Conservation (phyloP, 1,140 invertebrate species). For the Ridgeia piscesae region DNA sequence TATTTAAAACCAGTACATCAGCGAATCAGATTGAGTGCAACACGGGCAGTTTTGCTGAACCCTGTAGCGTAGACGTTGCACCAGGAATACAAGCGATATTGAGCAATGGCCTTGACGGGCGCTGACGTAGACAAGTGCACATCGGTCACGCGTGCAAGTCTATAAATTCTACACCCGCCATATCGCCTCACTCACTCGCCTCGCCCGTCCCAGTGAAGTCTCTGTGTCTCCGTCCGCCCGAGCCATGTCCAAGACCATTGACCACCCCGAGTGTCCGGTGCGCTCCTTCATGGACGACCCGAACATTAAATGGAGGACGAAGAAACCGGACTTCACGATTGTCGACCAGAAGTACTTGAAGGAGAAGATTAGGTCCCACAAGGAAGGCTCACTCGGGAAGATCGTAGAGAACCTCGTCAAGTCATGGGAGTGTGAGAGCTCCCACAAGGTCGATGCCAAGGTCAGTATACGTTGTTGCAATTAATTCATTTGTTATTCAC, state of each 20-base stretch:
- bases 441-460: constrained; percentile 32
- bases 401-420: constrained; percentile 38
- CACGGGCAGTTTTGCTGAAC: neutral
- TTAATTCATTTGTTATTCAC: no score
- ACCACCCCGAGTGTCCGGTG: constrained; percentile 18
- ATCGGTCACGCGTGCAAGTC: neutral
- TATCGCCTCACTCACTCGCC: neutral
- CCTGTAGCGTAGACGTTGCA: neutral
- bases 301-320: constrained; percentile 31
- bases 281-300: constrained; percentile 33
- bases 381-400: constrained; percentile 34
- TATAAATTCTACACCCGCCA: neutral
- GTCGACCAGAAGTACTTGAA: constrained; percentile 33
- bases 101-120: neutral
- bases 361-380: constrained; percentile 33
- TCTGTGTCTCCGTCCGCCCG: neutral
- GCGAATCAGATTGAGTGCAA: neutral
- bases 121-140: neutral
- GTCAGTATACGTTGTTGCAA: constrained; percentile 6
- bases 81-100: neutral
- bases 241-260: neutral
- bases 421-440: constrained; percentile 38
- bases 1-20: neutral
- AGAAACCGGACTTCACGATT: constrained; percentile 31
- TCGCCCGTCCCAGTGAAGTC: neutral